Conservation (phyloP, 2,888 invertebrate species). For the Dichetophora obliterata region DNA sequence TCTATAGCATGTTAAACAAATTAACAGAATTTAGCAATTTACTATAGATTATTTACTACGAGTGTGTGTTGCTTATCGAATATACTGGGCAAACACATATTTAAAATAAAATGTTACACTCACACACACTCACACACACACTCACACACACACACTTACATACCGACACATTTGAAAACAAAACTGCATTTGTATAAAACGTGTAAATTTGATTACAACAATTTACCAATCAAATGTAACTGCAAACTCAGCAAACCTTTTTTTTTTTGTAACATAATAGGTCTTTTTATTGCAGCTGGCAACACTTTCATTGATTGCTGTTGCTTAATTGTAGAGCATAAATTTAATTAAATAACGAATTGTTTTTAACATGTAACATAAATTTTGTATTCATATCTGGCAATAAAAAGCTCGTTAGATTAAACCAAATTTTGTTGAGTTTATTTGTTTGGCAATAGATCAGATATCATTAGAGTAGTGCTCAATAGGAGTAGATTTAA, state of each 20-base stretch:
- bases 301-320: not conserved
- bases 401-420: too few relatives aligned
- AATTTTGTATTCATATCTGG: too few relatives aligned
- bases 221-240: constrained; percentile 11
- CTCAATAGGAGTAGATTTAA: too few relatives aligned
- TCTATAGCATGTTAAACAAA: constrained; percentile 17
- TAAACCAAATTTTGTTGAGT: too few relatives aligned
- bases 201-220: constrained; percentile 24
- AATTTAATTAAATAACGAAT: too few relatives aligned
- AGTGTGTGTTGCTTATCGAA: not conserved
- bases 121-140: not conserved
- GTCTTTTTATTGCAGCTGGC: not conserved
- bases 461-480: too few relatives aligned
- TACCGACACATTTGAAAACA: not conserved
- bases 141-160: not conserved
- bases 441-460: too few relatives aligned
- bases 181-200: not conserved
- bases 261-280: too few relatives aligned
- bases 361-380: too few relatives aligned
- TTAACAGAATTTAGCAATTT: constrained; percentile 19
- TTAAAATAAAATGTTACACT: not conserved
- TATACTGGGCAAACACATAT: not conserved
- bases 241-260: not conserved
- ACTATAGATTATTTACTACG: not conserved
- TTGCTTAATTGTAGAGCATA: not conserved